Evolutionary conservation across 2,113 vertebrate genomes (phyloP), one percentile per base, ranked within the genome.

Genomic region (Lipophrys pholis): DNA sequence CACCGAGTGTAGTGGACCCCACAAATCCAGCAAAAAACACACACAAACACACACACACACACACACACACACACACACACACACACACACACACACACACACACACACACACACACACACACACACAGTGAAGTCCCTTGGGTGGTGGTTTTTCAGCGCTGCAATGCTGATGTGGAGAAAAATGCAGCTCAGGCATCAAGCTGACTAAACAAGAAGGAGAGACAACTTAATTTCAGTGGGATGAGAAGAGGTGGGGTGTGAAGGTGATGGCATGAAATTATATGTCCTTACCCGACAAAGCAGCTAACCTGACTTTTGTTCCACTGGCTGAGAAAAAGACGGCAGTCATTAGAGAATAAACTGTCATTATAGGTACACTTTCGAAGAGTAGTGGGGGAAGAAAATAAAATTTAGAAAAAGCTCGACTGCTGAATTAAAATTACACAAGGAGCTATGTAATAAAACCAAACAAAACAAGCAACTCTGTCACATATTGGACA

Each of bases 161-260:
- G 41, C 65, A 62, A n/a, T 84, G 87, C 84, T 87, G 87, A 89
- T 83, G 69, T 53, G 76, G 82, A 66, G 78, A 80, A 82, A 86
- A 82, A 79, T 39, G 60, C 42, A 21, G 72, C 53, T 70, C 73
- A 42, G 69, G 61, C 73, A 68, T 69, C 42, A 69, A 69, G 88
- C 84, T 86, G 75, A 90, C 84, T 89, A 84, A 74, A 83, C 81
- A 87, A 82, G 53, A 69, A 66, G 72, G n/a, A n/a, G 64, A 62
- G 62, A 81, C 14, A n/a, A 65, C 74, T 80, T 76, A 6, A 84
- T 86, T 86, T 86, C 8, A 12, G 43, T 3, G 6, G 51, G 40
- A 76, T 57, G 68, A 49, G 66, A 43, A 43, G 51, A 51, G 69
- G 46, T 15, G 55, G 17, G 39, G 43, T 21, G 6, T n/a, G 69